These are phyloP conservation scores for Python bivittatus DNA, from an alignment of 2,113 vertebrate genomes.

Conservation along the genomic window DNA sequence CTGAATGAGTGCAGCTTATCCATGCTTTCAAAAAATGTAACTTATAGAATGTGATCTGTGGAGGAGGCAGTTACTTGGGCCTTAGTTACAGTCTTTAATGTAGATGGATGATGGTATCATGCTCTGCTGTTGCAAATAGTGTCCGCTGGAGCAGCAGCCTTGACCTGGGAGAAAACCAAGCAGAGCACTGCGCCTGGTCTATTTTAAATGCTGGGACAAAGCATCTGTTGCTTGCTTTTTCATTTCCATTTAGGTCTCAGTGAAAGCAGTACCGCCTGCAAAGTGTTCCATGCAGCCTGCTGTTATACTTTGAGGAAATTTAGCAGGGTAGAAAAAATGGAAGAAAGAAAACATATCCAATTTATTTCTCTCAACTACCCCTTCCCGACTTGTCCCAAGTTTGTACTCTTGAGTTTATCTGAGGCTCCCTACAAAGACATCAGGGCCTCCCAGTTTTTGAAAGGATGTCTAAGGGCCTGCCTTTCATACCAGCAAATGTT, in stretches of 20 bases:
- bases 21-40: neutral
- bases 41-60: constrained; percentile 6
- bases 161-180: constrained; percentile 28
- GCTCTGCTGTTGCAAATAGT: neutral
- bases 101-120: neutral
- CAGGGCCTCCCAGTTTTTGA: constrained; percentile 56
- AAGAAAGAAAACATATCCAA: constrained; percentile 20
- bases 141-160: constrained; percentile 35
- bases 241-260: constrained; percentile 39
- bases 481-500: constrained; percentile 70
- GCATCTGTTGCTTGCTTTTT: constrained; percentile 43
- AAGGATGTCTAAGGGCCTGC: constrained; percentile 60
- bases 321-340: constrained; percentile 55
- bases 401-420: constrained; percentile 36
- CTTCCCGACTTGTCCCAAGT: neutral
- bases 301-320: constrained; percentile 49
- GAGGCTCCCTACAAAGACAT: constrained; percentile 59
- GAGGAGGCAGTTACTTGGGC: neutral
- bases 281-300: constrained; percentile 46
- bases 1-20: neutral
- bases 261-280: constrained; percentile 42
- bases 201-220: constrained; percentile 24
- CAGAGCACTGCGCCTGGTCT: constrained; percentile 29
- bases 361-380: constrained; percentile 45
- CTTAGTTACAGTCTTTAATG: neutral